Conservation (phyloP, 2,888 invertebrate species). For the Brachyptera risi region DNA sequence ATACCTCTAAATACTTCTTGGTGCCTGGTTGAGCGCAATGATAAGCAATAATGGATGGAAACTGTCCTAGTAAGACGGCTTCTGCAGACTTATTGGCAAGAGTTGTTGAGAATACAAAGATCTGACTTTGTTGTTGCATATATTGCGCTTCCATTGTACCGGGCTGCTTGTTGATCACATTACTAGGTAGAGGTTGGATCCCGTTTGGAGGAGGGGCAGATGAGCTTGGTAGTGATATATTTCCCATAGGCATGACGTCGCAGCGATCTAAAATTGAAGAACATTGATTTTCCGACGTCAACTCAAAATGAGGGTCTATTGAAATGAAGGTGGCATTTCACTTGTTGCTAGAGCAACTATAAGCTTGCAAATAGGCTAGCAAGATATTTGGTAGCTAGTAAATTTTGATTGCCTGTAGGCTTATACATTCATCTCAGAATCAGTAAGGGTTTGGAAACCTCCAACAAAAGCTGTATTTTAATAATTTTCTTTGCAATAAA, state of each 20-base stretch:
- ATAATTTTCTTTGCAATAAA: neutral
- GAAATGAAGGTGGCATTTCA: too few species aligned
- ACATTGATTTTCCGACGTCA: neutral
- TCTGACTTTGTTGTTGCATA: constrained; percentile 95
- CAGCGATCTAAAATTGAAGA: constrained; percentile 23
- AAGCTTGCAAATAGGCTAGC: too few species aligned
- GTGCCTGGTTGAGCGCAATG: constrained; percentile 95
- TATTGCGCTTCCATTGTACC: constrained; percentile 80
- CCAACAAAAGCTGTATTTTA: too few species aligned
- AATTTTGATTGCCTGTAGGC: too few species aligned
- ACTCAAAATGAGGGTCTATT: too few species aligned
- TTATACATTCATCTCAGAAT: too few species aligned
- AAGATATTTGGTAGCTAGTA: too few species aligned
- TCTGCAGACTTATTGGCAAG: constrained; percentile 95
- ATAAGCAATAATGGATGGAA: constrained; percentile 87
- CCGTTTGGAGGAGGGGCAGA: constrained; percentile 40
- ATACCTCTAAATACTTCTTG: constrained; percentile 87
- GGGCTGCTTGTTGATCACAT: constrained; percentile 71
- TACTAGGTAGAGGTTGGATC: constrained; percentile 70
- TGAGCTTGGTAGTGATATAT: constrained; percentile 28
- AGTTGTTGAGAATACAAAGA: constrained; percentile 94
- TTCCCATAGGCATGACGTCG: constrained; percentile 17
- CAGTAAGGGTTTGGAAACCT: too few species aligned
- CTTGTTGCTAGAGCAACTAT: too few species aligned
- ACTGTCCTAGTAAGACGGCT: constrained; percentile 83